Evolutionary conservation across 2,113 vertebrate species (phyloP).

Genomic region (Harpagus bidentatus): DNA sequence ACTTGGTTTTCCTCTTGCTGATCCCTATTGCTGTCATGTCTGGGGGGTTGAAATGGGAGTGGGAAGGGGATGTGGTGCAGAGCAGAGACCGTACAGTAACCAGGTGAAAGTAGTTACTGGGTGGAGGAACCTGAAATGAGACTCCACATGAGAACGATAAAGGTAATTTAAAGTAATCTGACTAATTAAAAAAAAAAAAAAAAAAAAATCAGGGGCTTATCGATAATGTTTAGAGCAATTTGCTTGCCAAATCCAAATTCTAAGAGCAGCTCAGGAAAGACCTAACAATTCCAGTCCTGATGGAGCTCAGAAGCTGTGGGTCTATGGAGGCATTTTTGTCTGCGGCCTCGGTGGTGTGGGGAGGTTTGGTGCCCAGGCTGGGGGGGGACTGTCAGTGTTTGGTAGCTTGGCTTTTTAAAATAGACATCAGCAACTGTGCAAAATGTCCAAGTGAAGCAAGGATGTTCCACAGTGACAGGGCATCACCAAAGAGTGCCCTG

Average conservation of each 20-base stretch:
- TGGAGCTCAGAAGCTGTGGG: not conserved
- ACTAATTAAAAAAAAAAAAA: not conserved
- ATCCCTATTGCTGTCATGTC: fast-evolving
- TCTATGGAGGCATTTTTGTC: fast-evolving
- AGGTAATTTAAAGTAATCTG: too few relatives aligned
- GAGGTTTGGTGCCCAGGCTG: fast-evolving
- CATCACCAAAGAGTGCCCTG: not conserved
- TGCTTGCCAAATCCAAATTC: not conserved
- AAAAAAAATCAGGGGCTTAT: not conserved
- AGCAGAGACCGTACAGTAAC: not conserved
- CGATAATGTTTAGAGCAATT: not conserved
- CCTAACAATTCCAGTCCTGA: fast-evolving
- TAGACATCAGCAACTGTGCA: fast-evolving
- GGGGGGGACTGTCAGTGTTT: fast-evolving
- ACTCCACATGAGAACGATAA: not conserved
- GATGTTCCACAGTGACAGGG: not conserved
- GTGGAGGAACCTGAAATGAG: not conserved
- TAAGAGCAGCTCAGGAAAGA: not conserved
- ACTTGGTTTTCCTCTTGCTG: not conserved
- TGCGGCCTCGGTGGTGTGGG: fast-evolving
- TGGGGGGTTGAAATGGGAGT: not conserved
- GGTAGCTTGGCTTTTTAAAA: not conserved
- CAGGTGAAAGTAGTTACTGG: too few relatives aligned
- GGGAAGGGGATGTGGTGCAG: not conserved
- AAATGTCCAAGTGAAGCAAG: not conserved